phyloP scores from a whole-genome alignment of 2,888 invertebrate species.

The Thymelicus acteon region DNA sequence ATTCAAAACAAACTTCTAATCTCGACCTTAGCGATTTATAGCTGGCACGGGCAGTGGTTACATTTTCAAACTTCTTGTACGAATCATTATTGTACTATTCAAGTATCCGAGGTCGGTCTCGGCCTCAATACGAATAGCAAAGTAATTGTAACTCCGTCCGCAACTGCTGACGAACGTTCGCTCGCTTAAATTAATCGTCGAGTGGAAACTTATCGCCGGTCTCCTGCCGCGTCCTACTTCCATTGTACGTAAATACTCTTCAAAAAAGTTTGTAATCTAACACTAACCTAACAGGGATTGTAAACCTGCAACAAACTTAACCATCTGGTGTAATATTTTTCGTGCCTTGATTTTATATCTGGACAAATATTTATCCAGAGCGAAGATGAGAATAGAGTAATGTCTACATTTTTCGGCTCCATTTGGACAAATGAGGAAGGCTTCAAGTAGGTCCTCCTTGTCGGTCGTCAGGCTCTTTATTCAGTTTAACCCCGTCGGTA shows the following conservation, averaged over 20 bases:
- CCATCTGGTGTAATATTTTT: no score
- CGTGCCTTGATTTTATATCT: no score
- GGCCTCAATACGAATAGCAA: conserved; percentile 23
- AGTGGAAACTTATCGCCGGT: conserved; percentile 29
- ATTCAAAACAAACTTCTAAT: background rate
- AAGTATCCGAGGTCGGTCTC: conserved; percentile 17
- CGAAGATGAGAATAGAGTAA: no score
- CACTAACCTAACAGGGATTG: background rate
- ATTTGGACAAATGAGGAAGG: no score
- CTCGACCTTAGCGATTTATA: conserved; percentile 1
- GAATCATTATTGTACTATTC: conserved; percentile 11
- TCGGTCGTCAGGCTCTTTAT: no score
- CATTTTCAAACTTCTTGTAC: conserved; percentile 10
- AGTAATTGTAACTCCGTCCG: conserved; percentile 32
- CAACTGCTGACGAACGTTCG: conserved; percentile 18
- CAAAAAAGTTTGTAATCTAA: conserved; percentile 5
- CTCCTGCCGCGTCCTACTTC: conserved; percentile 27
- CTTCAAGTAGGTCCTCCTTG: no score
- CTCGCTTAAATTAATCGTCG: conserved; percentile 35
- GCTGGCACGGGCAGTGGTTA: background rate
- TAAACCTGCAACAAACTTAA: no score
- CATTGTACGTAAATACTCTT: conserved; percentile 15
- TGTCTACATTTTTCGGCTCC: no score
- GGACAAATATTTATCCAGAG: no score
- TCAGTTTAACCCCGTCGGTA: no score